These are phyloP conservation scores for Clepsis dumicolana DNA, from an alignment of 2,888 invertebrate genomes.

Conservation along the genomic window DNA sequence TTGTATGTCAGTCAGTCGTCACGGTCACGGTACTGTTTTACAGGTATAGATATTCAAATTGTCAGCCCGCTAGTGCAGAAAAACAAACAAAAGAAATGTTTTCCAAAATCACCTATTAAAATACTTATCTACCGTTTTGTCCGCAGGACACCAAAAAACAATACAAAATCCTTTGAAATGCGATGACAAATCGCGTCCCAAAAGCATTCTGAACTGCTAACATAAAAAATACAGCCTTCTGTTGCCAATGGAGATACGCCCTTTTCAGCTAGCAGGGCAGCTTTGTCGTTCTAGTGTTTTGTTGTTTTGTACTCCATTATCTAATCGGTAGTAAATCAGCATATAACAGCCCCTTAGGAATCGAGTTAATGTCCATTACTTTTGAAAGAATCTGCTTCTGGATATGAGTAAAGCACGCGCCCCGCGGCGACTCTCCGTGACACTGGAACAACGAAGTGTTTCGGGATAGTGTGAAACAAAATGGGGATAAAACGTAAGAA, in stretches of 20 bases:
- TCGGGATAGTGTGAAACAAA: not conserved
- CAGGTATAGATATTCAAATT: too few species aligned
- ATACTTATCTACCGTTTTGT: constrained; percentile 11
- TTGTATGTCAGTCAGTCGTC: too few species aligned
- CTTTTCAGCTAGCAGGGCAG: too few species aligned
- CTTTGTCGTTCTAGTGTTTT: constrained; percentile 5
- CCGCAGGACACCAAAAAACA: constrained; percentile 7
- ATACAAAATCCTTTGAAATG: constrained; percentile 24
- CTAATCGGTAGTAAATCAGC: constrained; percentile 38
- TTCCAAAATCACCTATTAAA: constrained; percentile 1
- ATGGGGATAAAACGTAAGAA: not conserved
- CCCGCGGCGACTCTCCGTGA: not conserved
- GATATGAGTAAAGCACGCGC: not conserved
- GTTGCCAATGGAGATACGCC: too few species aligned
- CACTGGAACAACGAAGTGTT: not conserved
- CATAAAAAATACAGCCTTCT: too few species aligned
- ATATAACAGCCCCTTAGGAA: constrained; percentile 29
- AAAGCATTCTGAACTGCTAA: too few species aligned
- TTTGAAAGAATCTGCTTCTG: constrained; percentile 14
- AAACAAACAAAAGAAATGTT: not conserved
- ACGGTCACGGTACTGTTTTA: too few species aligned
- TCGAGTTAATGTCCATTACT: constrained; percentile 16
- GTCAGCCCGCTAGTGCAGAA: too few species aligned
- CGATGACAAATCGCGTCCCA: constrained; percentile 34
- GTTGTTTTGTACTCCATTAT: constrained; percentile 34